A percentile compares a stretch with the other conserved stretches of the same genome.
Evolutionary conservation across 1,140 invertebrate genomes (phyloP).

Genomic region (Drosophila nikananu): DNA sequence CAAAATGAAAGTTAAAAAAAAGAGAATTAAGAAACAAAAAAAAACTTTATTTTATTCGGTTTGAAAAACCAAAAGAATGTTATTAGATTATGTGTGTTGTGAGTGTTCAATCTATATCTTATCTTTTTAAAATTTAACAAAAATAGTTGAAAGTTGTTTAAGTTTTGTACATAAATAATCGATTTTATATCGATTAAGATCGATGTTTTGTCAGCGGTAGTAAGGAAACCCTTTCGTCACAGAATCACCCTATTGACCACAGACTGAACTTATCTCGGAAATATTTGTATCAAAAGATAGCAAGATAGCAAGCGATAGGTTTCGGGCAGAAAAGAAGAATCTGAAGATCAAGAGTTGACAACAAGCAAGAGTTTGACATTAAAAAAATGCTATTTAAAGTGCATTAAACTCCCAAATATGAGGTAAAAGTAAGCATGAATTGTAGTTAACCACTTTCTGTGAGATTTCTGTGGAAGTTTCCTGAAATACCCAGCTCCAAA

Average conservation of each 20-base stretch:
- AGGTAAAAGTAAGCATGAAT: neutral
- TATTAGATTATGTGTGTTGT: neutral
- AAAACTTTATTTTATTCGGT: conserved; percentile 23
- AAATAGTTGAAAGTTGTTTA: neutral
- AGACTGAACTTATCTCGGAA: neutral
- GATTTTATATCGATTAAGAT: neutral
- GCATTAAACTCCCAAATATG: neutral
- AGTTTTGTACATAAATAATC: neutral
- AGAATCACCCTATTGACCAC: neutral
- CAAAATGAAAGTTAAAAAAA: conserved; percentile 5
- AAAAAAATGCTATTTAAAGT: no score
- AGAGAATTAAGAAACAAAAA: conserved; percentile 11
- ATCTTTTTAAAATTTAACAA: neutral
- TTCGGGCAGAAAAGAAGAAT: neutral
- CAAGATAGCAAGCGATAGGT: neutral
- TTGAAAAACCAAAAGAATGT: conserved; percentile 8
- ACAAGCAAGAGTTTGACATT: neutral
- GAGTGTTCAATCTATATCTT: conserved; percentile 11
- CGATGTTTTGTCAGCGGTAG: no score
- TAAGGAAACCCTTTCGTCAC: neutral
- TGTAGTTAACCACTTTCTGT: neutral
- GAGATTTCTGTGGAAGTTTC: neutral
- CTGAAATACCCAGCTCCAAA: neutral
- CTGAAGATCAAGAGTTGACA: neutral
- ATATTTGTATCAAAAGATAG: neutral